Evolutionary conservation across 1,140 invertebrate genomes (phyloP).

Genomic region (Diachasma alloeum): DNA sequence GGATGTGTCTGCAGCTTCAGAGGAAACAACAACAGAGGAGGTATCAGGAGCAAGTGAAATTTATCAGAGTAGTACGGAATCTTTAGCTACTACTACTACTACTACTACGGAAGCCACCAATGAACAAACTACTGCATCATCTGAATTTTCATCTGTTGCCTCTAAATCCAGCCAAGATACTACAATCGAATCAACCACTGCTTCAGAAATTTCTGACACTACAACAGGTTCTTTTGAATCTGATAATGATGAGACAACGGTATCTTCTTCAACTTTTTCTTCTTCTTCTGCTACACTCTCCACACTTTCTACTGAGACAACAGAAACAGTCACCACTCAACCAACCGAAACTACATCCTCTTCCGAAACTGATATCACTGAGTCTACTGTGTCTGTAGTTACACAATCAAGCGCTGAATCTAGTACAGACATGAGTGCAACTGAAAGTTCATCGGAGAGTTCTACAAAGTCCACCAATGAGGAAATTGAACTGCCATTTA

Average conservation of each 20-base stretch:
- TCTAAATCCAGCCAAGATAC: constrained; percentile 17
- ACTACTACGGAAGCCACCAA: not conserved
- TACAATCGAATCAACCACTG: not conserved
- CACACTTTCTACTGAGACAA: constrained; percentile 37
- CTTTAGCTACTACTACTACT: not conserved
- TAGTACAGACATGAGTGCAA: not conserved
- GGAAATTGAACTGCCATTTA: not conserved
- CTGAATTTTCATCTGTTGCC: no score
- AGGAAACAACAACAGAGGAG: not conserved
- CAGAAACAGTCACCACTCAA: constrained; percentile 45
- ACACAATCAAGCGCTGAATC: not conserved
- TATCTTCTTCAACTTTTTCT: not conserved
- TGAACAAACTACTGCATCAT: not conserved
- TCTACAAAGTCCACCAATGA: not conserved
- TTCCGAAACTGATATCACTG: not conserved
- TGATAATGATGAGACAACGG: constrained; percentile 22
- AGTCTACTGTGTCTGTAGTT: not conserved
- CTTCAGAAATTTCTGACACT: not conserved
- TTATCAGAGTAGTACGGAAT: not conserved
- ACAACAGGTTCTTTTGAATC: constrained; percentile 24
- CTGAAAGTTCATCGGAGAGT: constrained; percentile 10
- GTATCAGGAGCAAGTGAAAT: not conserved
- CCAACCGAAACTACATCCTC: constrained; percentile 28
- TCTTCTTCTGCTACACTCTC: not conserved
- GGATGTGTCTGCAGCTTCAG: not conserved